Evolutionary conservation across 30 jellyfish, hydroid and myxozoan species (phyloP).

Genomic region (Rhopilema esculentum): DNA sequence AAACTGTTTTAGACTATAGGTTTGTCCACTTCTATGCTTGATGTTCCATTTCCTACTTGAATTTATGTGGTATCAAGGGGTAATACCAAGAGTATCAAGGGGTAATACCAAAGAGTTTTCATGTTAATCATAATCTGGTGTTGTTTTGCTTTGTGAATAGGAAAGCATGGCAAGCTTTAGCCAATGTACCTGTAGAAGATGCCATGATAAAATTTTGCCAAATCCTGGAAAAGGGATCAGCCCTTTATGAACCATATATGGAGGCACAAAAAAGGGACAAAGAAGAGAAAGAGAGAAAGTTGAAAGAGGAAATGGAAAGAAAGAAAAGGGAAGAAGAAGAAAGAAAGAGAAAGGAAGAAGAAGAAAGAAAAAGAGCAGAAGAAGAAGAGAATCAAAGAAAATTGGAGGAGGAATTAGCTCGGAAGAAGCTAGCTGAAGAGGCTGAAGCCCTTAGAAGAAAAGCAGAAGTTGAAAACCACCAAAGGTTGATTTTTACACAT

Average conservation of each 20-base stretch:
- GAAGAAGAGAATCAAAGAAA: constrained; percentile 85
- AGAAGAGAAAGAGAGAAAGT: constrained; percentile 80
- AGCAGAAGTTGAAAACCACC: constrained; percentile 57
- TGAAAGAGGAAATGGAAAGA: constrained; percentile 82
- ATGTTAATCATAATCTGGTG: too few relatives aligned
- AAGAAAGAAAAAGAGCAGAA: constrained; percentile 76
- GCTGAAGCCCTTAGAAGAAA: constrained; percentile 63
- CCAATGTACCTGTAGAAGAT: constrained; percentile 68
- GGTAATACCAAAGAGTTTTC: too few relatives aligned
- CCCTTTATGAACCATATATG: constrained; percentile 69
- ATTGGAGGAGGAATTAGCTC: constrained; percentile 77
- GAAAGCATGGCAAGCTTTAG: constrained; percentile 96
- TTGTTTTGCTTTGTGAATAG: constrained; percentile 40
- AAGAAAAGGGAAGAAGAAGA: constrained; percentile 82
- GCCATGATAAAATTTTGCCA: constrained; percentile 84
- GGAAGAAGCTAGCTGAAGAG: constrained; percentile 82
- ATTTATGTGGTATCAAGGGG: too few relatives aligned
- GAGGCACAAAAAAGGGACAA: constrained; percentile 81
- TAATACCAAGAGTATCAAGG: too few relatives aligned
- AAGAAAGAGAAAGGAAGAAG: constrained; percentile 83
- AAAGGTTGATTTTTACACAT: constrained; percentile 28
- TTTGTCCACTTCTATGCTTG: too few relatives aligned
- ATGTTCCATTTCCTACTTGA: too few relatives aligned
- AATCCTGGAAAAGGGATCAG: constrained; percentile 69
- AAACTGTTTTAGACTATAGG: too few relatives aligned